Evolutionary conservation across 2,888 invertebrate genomes (phyloP), one percentile per base, ranked within the genome.

Genomic region (Oeneis ivallda): DNA sequence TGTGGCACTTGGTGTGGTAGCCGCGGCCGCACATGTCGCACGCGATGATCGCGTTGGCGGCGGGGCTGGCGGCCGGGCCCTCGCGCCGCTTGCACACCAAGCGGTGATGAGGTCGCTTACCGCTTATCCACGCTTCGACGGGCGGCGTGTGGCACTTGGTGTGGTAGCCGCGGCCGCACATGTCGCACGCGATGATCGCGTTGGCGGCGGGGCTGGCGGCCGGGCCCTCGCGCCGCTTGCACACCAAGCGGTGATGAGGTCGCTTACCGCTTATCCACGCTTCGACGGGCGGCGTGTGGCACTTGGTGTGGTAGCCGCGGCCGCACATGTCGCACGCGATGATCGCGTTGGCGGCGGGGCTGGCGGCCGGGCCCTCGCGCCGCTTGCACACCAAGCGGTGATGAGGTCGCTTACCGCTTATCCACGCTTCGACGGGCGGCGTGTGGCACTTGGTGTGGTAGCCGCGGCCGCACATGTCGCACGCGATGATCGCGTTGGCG

Each of bases 1-100:
- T 93, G 86, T 97, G 96, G 84, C 98, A 98, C 75, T 94, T 93
- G 73, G 96, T 96, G 88, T 98, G 98, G 90, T 97, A 98, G 7
- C 97, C 98, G 74, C 96, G 93, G 19, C 96, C 96, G 86, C 98
- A 98, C 85, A 96, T 95, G 85, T 97, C 96, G 86, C 98, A 98
- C 32, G 96, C 95, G 63, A 96, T 94, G 77, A 98, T 96, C 69
- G 96, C 95, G 84, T 96, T 95, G 67, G 94, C 92, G 56, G 93
- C 92, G 75, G 94, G 94, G 49, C 93, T 92, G 67, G 94, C 93
- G 64, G 93, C 92, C 74, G 95, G 94, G 26, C 94, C 94, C 74
- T 94, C 94, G 41, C 95, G 93, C 76, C 94, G 94, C 88, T 96
- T 97, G 91, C 96, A 97, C 74, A 95, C n/a, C 15, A 37, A 7